phyloP scores from a whole-genome alignment of 1,140 invertebrate genomes.

The Platyscapa corneri region DNA sequence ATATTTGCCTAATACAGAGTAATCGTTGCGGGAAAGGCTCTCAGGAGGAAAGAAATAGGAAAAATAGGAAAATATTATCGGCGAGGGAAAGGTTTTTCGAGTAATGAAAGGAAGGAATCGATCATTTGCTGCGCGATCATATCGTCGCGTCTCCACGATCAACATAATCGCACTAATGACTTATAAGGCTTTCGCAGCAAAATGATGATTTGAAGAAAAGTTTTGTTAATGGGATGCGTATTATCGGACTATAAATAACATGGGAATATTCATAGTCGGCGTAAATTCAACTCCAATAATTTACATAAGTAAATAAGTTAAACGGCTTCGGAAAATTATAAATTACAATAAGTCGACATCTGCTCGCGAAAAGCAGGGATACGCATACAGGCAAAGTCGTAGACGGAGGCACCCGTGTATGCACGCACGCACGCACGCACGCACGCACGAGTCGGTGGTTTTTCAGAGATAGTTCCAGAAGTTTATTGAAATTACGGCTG shows the following conservation, averaged over 20 bases:
- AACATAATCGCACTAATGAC: not conserved
- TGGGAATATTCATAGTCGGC: conserved; percentile 40
- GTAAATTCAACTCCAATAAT: conserved; percentile 36
- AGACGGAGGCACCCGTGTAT: too few species aligned
- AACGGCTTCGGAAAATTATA: conserved; percentile 37
- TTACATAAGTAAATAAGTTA: conserved; percentile 46
- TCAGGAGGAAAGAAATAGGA: too few species aligned
- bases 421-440: too few species aligned
- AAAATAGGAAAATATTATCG: not conserved
- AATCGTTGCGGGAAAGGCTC: too few species aligned
- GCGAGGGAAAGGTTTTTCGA: not conserved
- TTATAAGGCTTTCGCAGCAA: not conserved
- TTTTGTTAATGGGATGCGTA: conserved; percentile 1
- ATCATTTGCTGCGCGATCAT: not conserved
- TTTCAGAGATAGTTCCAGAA: conserved; percentile 33
- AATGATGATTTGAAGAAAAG: not conserved
- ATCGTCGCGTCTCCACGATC: not conserved
- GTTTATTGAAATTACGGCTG: conserved; percentile 31
- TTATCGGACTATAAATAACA: not conserved
- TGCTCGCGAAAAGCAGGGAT: not conserved
- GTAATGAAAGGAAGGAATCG: not conserved
- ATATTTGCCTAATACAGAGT: too few species aligned
- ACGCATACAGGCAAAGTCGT: too few species aligned
- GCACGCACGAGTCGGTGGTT: not conserved
- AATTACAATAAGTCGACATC: conserved; percentile 49